These are phyloP conservation scores for Hydractinia symbiolongicarpus DNA, from an alignment of 30 jellyfish, hydroid and myxozoan species.

Conservation along the genomic window DNA sequence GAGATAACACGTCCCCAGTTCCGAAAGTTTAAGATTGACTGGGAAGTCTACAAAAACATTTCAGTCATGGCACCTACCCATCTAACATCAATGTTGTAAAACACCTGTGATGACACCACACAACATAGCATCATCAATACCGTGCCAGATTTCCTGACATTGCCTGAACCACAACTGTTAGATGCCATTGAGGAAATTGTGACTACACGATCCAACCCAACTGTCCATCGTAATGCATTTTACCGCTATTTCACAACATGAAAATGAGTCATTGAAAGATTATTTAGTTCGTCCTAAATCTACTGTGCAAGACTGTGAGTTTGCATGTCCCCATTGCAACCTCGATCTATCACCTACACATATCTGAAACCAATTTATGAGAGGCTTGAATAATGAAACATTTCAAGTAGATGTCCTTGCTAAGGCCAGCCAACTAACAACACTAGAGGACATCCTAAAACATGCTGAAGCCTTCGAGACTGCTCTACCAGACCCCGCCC, in stretches of 20 bases:
- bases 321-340: slow-evolving; percentile 6
- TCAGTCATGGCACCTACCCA: neutral
- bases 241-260: neutral
- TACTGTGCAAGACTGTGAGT: slow-evolving; percentile 2
- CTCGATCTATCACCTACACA: neutral
- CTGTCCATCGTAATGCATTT: neutral
- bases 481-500: neutral
- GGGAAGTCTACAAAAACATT: slow-evolving; percentile 3
- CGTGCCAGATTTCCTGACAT: neutral
- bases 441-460: slow-evolving; percentile 6
- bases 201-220: slow-evolving; percentile 4
- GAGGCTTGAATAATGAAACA: neutral
- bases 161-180: neutral
- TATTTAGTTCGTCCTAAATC: neutral
- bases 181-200: neutral
- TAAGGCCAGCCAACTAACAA: slow-evolving; percentile 21
- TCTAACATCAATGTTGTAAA: neutral
- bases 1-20: slow-evolving; percentile 4
- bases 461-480: slow-evolving; percentile 26
- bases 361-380: neutral
- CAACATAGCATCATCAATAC: slow-evolving; percentile 2
- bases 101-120: slow-evolving; percentile 9
- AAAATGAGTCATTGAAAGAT: neutral
- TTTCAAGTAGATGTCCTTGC: slow-evolving; percentile 12
- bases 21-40: neutral